phyloP scores from a whole-genome alignment of 2,797 vertebrate species.

The Argya squamiceps region DNA sequence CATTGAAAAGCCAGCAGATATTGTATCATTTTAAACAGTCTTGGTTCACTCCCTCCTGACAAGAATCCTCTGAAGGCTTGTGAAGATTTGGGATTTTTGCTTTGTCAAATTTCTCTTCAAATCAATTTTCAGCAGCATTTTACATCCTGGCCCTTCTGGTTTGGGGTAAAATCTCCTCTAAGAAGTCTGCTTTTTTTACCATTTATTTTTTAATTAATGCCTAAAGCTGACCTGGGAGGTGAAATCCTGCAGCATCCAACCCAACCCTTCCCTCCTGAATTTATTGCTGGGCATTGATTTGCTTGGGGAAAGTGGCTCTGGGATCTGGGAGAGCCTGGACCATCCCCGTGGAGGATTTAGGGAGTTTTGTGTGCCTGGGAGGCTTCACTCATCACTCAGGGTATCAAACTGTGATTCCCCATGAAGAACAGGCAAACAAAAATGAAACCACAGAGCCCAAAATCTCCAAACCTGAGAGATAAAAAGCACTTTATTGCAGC shows the following conservation, averaged over 20 bases:
- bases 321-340: neutral
- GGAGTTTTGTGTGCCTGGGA: neutral
- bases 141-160: neutral
- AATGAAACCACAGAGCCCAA: neutral
- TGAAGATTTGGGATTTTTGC: neutral
- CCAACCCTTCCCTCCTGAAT: neutral
- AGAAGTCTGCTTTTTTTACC: rapidly evolving
- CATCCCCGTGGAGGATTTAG: neutral
- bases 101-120: neutral
- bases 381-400: neutral
- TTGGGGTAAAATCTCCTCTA: neutral
- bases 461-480: neutral
- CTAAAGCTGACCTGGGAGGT: neutral
- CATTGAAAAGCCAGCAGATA: conserved; percentile 41
- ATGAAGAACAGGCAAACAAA: neutral
- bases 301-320: neutral
- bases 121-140: neutral
- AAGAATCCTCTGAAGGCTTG: neutral
- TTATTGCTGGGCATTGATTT: neutral
- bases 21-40: neutral
- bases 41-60: neutral
- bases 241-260: neutral
- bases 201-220: neutral
- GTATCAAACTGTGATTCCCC: too few species aligned
- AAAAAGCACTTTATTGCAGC: neutral